A percentile compares a stretch with the other conserved stretches of the same genome.
Conservation (phyloP, 2,113 vertebrate species). For the Brachionichthys hirsutus region DNA sequence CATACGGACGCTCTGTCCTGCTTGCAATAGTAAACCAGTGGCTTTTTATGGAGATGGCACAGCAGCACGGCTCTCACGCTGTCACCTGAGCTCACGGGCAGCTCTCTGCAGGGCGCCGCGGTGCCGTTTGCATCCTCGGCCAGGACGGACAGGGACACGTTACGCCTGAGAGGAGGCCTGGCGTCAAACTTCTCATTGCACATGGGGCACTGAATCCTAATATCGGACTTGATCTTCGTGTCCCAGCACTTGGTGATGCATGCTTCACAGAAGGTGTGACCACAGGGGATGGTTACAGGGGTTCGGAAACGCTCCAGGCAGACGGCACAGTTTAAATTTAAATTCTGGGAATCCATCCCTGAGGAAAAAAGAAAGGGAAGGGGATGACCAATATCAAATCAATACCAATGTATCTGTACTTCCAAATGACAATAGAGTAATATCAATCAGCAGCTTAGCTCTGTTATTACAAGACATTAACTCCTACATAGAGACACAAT, state of each 20-base stretch:
- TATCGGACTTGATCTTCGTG: constrained; percentile 19
- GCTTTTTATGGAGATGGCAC: constrained; percentile 82
- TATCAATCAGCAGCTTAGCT: not conserved
- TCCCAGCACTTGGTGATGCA: constrained; percentile 84
- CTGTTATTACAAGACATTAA: too few species aligned
- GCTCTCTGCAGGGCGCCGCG: constrained; percentile 16
- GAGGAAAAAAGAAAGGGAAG: not conserved
- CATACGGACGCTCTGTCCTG: constrained; percentile 83
- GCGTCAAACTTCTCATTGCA: constrained; percentile 71
- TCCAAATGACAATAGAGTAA: not conserved
- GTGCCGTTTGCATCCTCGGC: constrained; percentile 43
- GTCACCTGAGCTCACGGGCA: constrained; percentile 21
- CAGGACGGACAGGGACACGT: constrained; percentile 48
- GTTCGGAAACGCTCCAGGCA: constrained; percentile 81
- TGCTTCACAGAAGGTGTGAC: constrained; percentile 87
- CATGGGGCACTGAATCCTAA: constrained; percentile 67
- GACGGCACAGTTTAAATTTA: constrained; percentile 83
- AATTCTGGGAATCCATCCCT: constrained; percentile 75
- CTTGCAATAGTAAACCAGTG: constrained; percentile 85
- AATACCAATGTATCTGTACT: not conserved
- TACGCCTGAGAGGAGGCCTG: constrained; percentile 62
- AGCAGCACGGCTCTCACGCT: constrained; percentile 33
- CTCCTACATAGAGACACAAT: too few species aligned
- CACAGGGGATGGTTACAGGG: constrained; percentile 86
- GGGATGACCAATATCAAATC: not conserved